Percentiles rank a stretch among this genome's conserved stretches.
Conservation (phyloP, 2,113 vertebrate species). For the Ceyx margarethae region DNA sequence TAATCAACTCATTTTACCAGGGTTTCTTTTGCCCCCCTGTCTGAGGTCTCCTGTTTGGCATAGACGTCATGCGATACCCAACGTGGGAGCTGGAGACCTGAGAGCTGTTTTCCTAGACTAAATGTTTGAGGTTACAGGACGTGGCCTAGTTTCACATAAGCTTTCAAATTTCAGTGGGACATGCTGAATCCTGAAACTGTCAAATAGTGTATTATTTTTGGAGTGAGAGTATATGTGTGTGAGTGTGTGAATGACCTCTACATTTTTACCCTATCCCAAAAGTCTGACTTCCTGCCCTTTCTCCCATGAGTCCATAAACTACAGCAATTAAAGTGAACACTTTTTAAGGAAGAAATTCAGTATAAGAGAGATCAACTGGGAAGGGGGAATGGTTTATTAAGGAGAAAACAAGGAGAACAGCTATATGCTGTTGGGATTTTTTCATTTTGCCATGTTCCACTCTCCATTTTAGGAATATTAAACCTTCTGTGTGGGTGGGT, state of each 20-base stretch:
- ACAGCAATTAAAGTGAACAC: conserved; percentile 52
- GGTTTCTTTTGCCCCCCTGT: conserved; percentile 51
- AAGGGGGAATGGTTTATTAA: background rate
- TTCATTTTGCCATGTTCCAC: background rate
- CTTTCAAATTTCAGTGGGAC: conserved; percentile 74
- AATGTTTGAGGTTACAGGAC: conserved; percentile 71
- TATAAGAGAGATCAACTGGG: background rate
- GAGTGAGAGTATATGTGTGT: conserved; percentile 47
- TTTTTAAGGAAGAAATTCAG: conserved; percentile 33
- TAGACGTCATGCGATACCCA: conserved; percentile 70
- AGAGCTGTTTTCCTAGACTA: conserved; percentile 71
- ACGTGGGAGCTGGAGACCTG: conserved; percentile 63
- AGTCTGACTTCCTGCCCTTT: conserved; percentile 72
- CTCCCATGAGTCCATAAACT: conserved; percentile 53
- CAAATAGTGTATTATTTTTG: conserved; percentile 75
- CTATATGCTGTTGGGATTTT: background rate
- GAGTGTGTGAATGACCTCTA: conserved; percentile 71
- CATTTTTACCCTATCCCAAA: conserved; percentile 68
- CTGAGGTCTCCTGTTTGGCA: conserved; percentile 58
- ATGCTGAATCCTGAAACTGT: conserved; percentile 71
- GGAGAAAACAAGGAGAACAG: background rate
- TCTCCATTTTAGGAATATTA: background rate
- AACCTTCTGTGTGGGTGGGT: background rate
- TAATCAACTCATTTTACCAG: conserved; percentile 66
- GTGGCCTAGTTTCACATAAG: conserved; percentile 66